These are phyloP conservation scores for Naso thynnoides DNA, from an alignment of 2,797 vertebrate species.

Conservation along the genomic window DNA sequence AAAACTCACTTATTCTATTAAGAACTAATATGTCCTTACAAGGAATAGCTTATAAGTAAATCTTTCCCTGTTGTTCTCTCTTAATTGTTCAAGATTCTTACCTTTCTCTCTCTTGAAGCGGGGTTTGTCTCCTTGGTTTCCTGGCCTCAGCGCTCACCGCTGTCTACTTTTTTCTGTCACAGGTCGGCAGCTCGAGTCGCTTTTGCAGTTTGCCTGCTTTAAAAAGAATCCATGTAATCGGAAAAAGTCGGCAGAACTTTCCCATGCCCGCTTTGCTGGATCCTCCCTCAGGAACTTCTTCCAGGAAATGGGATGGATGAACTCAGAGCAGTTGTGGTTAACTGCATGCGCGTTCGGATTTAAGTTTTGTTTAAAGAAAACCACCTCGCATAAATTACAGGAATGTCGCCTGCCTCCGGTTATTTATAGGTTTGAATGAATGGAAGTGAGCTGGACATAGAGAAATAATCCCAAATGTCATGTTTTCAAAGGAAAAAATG, in stretches of 20 bases:
- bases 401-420: constrained; percentile 4
- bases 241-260: constrained; percentile 82
- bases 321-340: constrained; percentile 56
- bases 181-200: constrained; percentile 2
- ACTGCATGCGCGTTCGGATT: constrained; percentile 20
- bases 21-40: not conserved
- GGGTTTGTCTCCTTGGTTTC: constrained; percentile 30
- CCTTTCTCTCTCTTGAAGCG: constrained; percentile 73
- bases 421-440: constrained; percentile 24
- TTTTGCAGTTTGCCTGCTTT: constrained; percentile 50
- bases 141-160: constrained; percentile 3
- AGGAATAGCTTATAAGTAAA: not conserved
- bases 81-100: constrained; percentile 24
- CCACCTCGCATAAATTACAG: constrained; percentile 10
- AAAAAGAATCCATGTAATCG: constrained; percentile 69
- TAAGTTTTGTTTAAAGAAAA: not conserved
- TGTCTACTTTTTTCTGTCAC: not conserved
- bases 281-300: constrained; percentile 84
- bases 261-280: constrained; percentile 75
- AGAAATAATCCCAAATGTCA: not conserved
- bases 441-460: not conserved
- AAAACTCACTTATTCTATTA: not conserved
- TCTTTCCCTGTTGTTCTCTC: not conserved
- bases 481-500: not conserved
- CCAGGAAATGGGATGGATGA: constrained; percentile 85